Base-by-base conservation (phyloP, 2,113 vertebrate species). In the Hyaena hyaena region DNA sequence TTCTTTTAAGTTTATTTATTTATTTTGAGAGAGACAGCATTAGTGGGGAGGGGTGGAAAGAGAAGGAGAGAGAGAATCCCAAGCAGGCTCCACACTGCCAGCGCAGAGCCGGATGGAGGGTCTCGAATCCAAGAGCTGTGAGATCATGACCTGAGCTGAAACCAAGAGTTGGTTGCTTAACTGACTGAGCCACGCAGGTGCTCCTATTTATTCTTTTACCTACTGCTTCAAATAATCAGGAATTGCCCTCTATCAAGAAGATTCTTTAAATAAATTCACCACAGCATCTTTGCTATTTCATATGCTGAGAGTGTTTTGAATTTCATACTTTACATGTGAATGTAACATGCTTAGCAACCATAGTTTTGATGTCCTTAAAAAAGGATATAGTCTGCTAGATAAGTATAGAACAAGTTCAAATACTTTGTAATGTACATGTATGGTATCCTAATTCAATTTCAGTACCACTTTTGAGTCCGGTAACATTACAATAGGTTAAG, bases 401-500 rank as follows among this genome's bases (percentile, higher is more conserved):
- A 80, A 88, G 31, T 53, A 73, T 14, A 55, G 53, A 87, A 94
- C 88, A 97, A 65, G 48, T 79, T 83, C 21, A 65, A 3, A 86
- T 69, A 43, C 33, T 65, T 79, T 76, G 11, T 81, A 39, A 26
- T 92, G 35, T 48, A 33, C 9, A 48, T 84, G 50, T 24, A 63
- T 61, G 31, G 35, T 88, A 80, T 66, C 33, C 48, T 24, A 35
- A 31, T 93, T 97, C 24, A 83, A 73, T 93, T 94, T 88, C 65
- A 82, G 55, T 90, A 84, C 19, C 61, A 86, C 28, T 88, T 12
- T 81, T 76, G 14, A 95, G 31, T 93, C 14, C 88, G 48, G 31
- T 89, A 81, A 87, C 96, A 94, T 85, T 53, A 88, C 21, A 97
- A 69, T 90, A 91, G 90, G 48, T 94, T 81, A 95, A 90, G 35